Evolutionary conservation across 2,797 vertebrate genomes (phyloP), one percentile per base, ranked within the genome.

Genomic region (Hozukius guyotensis): DNA sequence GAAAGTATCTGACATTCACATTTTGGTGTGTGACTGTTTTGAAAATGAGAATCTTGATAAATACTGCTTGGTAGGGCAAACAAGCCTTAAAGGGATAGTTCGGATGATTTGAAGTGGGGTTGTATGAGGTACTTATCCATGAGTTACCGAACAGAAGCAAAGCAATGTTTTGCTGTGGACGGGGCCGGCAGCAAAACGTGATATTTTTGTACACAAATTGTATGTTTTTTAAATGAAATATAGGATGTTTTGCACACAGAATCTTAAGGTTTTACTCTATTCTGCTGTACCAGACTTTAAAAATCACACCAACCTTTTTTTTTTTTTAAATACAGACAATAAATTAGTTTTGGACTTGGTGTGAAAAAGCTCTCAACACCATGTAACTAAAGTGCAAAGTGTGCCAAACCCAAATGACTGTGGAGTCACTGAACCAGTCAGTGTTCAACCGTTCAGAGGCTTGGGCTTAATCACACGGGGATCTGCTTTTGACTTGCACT

Each of bases 401-500:
- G 76, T 66, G 61, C 31, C 46, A 63, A 76, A 82, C 2, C 8
- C 8, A 29, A 55, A 81, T 69, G 57, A 85, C 27, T 25, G 72
- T 56, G 22, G 29, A 82, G 71, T 79, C 63, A 60, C 36, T 46
- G 78, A 82, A 84, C 64, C 73, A 86, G 70, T 69, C 67, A 3
- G 46, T 22, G 55, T 49, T 85, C 59, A 62, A 72, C 62, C 18
- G 67, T 49, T 79, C 27, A 32, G 62, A 66, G 56, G 32, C 55
- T 42, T 61, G 32, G 18, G 25, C 13, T 12, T 70, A 72, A 80
- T 82, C 82, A 84, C 77, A 72, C 49, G 73, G 67, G 75, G 81
- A 77, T 81, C 66, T 75, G 75, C 70, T 83, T 70, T 82, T 80
- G 73, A 84, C 72, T 70, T 32, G 62, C 61, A 68, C 71, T 64